phyloP scores from a whole-genome alignment of 2,797 vertebrate genomes.

The Darevskia mixta region DNA sequence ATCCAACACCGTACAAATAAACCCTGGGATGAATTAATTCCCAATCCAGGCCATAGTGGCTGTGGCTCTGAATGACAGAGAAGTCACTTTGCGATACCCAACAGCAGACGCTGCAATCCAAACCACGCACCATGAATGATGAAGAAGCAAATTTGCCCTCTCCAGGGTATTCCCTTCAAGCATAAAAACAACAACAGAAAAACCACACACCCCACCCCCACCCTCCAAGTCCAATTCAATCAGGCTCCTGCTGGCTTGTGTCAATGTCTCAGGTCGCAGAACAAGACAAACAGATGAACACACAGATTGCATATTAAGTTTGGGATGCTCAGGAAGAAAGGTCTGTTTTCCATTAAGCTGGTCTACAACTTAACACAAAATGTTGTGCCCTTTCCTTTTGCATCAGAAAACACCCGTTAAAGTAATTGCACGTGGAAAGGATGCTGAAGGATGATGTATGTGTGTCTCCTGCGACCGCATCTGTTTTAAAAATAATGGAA shows the following conservation, averaged over 20 bases:
- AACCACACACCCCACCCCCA: neutral
- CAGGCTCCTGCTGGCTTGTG: neutral
- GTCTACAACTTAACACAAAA: neutral
- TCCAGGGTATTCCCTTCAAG: neutral
- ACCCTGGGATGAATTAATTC: neutral
- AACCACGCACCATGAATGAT: too few relatives aligned
- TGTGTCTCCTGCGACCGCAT: neutral
- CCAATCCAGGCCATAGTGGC: neutral
- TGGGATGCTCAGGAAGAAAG: conserved; percentile 44
- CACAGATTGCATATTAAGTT: neutral
- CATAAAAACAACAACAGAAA: neutral
- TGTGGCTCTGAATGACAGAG: neutral
- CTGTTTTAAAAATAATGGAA: neutral
- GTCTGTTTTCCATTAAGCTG: conserved; percentile 50
- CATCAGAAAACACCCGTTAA: neutral
- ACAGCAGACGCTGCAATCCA: neutral
- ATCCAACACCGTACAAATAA: neutral
- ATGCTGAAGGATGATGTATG: too few relatives aligned
- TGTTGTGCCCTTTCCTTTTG: neutral
- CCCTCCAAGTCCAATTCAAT: neutral
- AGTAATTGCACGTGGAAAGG: neutral
- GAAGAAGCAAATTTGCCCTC: neutral
- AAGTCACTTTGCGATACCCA: too few relatives aligned
- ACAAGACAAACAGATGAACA: neutral
- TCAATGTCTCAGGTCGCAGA: neutral